Evolutionary conservation across 2,888 invertebrate genomes (phyloP), one percentile per base, ranked within the genome.

Genomic region (Nomada goodeniana): DNA sequence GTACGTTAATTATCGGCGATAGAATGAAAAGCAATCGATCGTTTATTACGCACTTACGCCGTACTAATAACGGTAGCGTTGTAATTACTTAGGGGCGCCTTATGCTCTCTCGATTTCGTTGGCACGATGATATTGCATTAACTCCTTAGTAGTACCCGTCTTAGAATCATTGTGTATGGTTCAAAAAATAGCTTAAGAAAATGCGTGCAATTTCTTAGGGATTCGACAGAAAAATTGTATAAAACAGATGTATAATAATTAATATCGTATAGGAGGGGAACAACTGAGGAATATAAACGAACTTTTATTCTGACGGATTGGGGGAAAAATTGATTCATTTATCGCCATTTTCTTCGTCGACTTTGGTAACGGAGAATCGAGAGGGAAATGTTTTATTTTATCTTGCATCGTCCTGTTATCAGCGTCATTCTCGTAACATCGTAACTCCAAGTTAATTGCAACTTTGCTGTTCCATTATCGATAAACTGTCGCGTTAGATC

Each of bases 21-120:
- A 75, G 80, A 82, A 68, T 63, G 80, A 20, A 74, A 60, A 74
- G 42, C 71, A 68, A 81, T 84, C 80, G 80, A 82, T 70, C 83
- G 80, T 42, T 65, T 76, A 76, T 84, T 84, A 80, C 76, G 67
- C 86, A 73, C 74, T 82, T 84, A 75, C 79, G 74, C 55, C 47
- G 63, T 70, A 65, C 57, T 79, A 82, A 83, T 86, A 65, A 60
- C 79, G 73, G 36, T 76, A 65, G 77, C 76, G 75, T 75, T 70
- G 78, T 78, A 80, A 84, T 84, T 76, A 59, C 64, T 63, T 52
- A 70, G 69, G 57, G 74, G 57, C 53, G 42, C 57, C 55, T 80
- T 64, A 23, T 52, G 70, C 20, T 9, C 36, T 2, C 47, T 47
- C 47, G 47, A 15, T 47, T 47, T 47, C 47, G 15, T 47, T 47